These are phyloP conservation scores for Polypedilum vanderplanki DNA, from an alignment of 1,140 invertebrate species.

Conservation along the genomic window DNA sequence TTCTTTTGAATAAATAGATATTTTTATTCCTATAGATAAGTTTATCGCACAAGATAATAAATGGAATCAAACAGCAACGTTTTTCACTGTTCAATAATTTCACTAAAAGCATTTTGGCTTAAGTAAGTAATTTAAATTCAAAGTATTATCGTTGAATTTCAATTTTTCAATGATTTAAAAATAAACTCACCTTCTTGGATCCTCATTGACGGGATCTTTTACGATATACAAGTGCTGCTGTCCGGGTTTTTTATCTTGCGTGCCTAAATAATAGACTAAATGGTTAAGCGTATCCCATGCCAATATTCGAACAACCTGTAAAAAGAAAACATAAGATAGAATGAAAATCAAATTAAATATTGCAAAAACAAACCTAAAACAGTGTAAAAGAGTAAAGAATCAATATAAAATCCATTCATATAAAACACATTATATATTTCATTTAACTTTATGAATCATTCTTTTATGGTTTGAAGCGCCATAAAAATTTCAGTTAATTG, in stretches of 20 bases:
- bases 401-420: constrained; percentile 3
- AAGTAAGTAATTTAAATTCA: no score
- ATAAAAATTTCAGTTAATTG: constrained; percentile 26
- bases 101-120: no score
- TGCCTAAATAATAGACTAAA: constrained; percentile 76
- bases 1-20: no score
- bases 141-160: no score
- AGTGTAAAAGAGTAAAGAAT: neutral
- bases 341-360: neutral
- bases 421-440: constrained; percentile 23
- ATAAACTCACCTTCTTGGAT: constrained; percentile 51
- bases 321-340: neutral
- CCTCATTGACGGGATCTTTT: constrained; percentile 59
- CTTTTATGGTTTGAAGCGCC: constrained; percentile 2
- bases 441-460: constrained; percentile 31
- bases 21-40: neutral
- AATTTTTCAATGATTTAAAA: no score
- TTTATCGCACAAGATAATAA: neutral
- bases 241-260: constrained; percentile 69
- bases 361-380: neutral
- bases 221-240: constrained; percentile 81
- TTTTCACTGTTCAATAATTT: neutral
- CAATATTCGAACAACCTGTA: constrained; percentile 62
- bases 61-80: neutral
- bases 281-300: constrained; percentile 78